Percentiles rank a stretch among this genome's conserved stretches.
phyloP scores from a whole-genome alignment of 1,140 invertebrate species.

The Eupeodes corollae region DNA sequence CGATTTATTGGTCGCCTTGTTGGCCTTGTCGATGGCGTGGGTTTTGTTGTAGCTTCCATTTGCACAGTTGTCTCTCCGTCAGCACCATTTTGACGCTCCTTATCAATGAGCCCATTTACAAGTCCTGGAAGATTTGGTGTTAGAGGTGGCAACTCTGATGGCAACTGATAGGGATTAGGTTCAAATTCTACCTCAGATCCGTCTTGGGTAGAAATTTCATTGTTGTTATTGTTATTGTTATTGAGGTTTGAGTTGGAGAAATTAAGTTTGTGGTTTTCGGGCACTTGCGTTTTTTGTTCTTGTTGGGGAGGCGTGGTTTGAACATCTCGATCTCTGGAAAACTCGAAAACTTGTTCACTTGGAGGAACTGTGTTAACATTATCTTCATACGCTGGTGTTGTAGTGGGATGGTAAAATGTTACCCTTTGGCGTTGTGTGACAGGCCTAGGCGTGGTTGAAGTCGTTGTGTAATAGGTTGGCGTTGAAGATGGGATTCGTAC shows the following conservation, averaged over 20 bases:
- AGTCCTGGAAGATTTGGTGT: constrained; percentile 45
- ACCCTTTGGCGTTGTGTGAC: constrained; percentile 17
- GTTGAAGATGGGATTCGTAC: constrained; percentile 8
- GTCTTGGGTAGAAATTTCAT: constrained; percentile 21
- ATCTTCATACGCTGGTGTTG: constrained; percentile 24
- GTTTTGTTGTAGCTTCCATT: constrained; percentile 15
- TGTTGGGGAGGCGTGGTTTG: no score
- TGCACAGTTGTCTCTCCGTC: constrained; percentile 20
- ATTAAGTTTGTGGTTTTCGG: constrained; percentile 22
- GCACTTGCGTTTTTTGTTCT: not conserved
- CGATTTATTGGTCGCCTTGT: constrained; percentile 30
- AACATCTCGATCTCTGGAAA: no score
- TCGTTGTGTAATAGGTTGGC: constrained; percentile 10
- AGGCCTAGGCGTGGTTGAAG: constrained; percentile 6
- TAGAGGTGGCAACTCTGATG: constrained; percentile 40
- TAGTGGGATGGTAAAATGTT: constrained; percentile 21
- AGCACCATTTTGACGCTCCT: constrained; percentile 20
- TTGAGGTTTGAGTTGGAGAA: constrained; percentile 6
- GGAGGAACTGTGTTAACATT: constrained; percentile 15
- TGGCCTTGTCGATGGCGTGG: constrained; percentile 36
- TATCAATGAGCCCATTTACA: constrained; percentile 48
- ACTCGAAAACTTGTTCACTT: not conserved
- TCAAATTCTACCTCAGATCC: constrained; percentile 27
- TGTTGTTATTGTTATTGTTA: constrained; percentile 13
- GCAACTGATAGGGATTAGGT: constrained; percentile 32